phyloP scores from a whole-genome alignment of 2,797 vertebrate genomes.

The Takifugu rubripes region DNA sequence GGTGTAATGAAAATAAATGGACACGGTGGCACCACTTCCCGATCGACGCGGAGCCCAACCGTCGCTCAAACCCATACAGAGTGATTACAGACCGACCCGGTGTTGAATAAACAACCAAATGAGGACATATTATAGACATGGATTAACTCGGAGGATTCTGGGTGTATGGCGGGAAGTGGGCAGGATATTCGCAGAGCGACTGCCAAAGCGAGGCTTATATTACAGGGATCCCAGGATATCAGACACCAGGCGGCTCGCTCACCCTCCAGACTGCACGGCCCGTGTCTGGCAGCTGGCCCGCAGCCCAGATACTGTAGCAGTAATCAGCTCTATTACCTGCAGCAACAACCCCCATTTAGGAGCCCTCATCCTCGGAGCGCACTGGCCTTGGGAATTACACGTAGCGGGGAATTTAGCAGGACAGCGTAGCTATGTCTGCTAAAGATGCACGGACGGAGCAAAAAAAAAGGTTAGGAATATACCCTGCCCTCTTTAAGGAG shows the following conservation, averaged over 20 bases:
- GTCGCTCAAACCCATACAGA: conserved; percentile 1
- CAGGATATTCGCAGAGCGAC: conserved; percentile 57
- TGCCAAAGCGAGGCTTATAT: conserved; percentile 83
- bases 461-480: conserved; percentile 68
- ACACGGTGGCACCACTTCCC: too few species aligned
- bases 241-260: conserved; percentile 80
- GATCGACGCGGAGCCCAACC: too few species aligned
- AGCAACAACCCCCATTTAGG: conserved; percentile 69
- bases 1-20: not conserved
- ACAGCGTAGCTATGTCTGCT: conserved; percentile 38
- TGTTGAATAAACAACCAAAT: conserved; percentile 54
- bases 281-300: conserved; percentile 80
- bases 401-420: conserved; percentile 37
- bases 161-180: conserved; percentile 64
- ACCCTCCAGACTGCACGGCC: conserved; percentile 71
- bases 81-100: conserved; percentile 36
- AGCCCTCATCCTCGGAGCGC: conserved; percentile 53
- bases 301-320: conserved; percentile 68
- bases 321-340: conserved; percentile 80
- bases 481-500: conserved; percentile 63
- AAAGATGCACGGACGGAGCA: conserved; percentile 4
- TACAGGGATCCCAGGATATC: conserved; percentile 88
- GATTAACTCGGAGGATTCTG: conserved; percentile 53
- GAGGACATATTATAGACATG: conserved; percentile 58
- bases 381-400: conserved; percentile 45